Evolutionary conservation across 2,888 invertebrate genomes (phyloP).

Genomic region (Drymonia ruficornis): DNA sequence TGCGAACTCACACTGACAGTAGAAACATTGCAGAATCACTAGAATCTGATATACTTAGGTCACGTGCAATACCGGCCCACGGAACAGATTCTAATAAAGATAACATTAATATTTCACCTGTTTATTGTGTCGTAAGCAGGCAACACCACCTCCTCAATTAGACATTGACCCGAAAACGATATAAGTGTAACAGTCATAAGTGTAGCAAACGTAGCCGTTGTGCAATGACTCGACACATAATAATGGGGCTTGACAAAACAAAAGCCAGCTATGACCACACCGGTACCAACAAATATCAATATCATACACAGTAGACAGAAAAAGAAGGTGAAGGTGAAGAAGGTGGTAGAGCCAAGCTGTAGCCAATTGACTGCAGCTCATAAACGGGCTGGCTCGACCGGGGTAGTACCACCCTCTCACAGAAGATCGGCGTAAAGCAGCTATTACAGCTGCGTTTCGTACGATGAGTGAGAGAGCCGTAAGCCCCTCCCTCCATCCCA

Average conservation of each 20-base stretch:
- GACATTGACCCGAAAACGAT: conserved; percentile 69
- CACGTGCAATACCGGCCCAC: conserved; percentile 26
- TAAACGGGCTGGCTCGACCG: no score
- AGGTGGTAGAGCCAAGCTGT: no score
- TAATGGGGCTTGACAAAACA: conserved; percentile 42
- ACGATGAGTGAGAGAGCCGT: no score
- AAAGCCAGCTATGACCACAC: conserved; percentile 32
- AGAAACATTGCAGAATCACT: not conserved
- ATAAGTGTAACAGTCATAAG: conserved; percentile 57
- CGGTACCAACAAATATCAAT: no score
- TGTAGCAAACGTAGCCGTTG: conserved; percentile 28
- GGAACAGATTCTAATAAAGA: conserved; percentile 36
- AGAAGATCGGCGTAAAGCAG: no score
- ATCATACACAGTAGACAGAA: no score
- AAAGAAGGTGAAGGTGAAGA: no score
- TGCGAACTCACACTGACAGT: no score
- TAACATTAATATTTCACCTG: conserved; percentile 30
- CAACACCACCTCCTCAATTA: conserved; percentile 45
- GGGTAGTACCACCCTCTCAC: no score
- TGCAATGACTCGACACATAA: conserved; percentile 40
- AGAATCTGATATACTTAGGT: conserved; percentile 18
- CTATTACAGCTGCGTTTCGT: no score
- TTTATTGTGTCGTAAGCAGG: conserved; percentile 40
- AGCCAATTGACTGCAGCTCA: no score
- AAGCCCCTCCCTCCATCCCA: no score